These are phyloP conservation scores for Solenopsis fugax DNA, from an alignment of 1,140 invertebrate species.

Conservation along the genomic window DNA sequence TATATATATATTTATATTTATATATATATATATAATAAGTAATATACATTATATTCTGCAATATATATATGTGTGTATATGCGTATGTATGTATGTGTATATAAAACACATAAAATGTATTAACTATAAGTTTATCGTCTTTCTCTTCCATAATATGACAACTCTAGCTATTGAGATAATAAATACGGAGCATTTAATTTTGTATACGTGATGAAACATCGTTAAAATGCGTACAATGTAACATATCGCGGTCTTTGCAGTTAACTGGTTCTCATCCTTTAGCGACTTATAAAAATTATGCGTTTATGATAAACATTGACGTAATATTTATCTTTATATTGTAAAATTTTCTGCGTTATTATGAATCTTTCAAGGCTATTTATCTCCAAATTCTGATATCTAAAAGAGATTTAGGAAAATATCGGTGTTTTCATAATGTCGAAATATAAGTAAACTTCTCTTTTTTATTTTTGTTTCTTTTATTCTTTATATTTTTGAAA, in stretches of 20 bases:
- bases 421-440: neutral
- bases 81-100: neutral
- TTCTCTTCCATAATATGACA: conserved; percentile 25
- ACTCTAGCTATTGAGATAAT: neutral
- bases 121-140: conserved; percentile 31
- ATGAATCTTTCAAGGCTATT: neutral
- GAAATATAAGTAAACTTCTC: neutral
- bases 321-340: conserved; percentile 11
- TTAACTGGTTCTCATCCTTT: conserved; percentile 19
- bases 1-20: too few species aligned
- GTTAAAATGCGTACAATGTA: conserved; percentile 18
- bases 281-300: conserved; percentile 45
- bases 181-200: conserved; percentile 27
- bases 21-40: too few species aligned
- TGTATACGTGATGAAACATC: conserved; percentile 10
- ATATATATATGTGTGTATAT: neutral
- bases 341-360: conserved; percentile 4
- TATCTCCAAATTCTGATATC: conserved; percentile 6
- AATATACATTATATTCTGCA: too few species aligned
- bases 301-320: neutral
- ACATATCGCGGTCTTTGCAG: conserved; percentile 6
- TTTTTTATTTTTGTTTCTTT: conserved; percentile 10
- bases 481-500: neutral
- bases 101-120: conserved; percentile 14
- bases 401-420: neutral